Base-by-base conservation (phyloP, 64 coral and sea anemone genomes). In the Actinia tenebrosa region DNA sequence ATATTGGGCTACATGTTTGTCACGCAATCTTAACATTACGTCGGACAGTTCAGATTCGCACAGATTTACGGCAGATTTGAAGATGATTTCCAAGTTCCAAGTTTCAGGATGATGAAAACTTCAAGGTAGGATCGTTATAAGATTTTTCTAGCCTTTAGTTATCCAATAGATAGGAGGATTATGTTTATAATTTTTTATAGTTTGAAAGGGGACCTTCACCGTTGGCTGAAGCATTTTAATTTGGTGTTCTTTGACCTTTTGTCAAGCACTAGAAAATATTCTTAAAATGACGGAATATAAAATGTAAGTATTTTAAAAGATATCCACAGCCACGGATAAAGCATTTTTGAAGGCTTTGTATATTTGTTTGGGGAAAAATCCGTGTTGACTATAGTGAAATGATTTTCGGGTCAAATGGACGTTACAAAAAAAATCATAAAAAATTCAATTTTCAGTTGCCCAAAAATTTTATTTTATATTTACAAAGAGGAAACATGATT, bases 381-480 rank as follows among this genome's bases (percentile, higher is more conserved):
- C 30, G 30, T 37, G 30, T 37, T 37, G 30, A 37, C 30, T 37
- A 37, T 37, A 37, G 30, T 37, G 30, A 37, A 37, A 37, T 37
- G 30, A 37, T 37, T 37, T 37, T 37, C 30, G 30, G 30, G 30
- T 37, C 30, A 37, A 37, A 37, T 37, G 30, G 30, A 37, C 30
- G 30, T 37, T 37, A 37, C 30, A 37, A 37, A 37, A 37, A 37
- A 37, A 37, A 37, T 37, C 30, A 37, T 37, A 37, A 37, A 37
- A 37, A 37, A 37, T 37, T 37, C 30, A 37, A 37, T 37, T 37
- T 37, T 37, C 30, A 78, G 23, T 78, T 78, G 72, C 72, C 72
- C 72, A 78, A 78, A 78, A 78, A 78, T 78, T 78, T 78, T 27
- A 78, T 78, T 78, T 27, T 19, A 78, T 78, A 15, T 27, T 25